Evolutionary conservation across 1,140 invertebrate genomes (phyloP).

Genomic region (Drosophila melanica): DNA sequence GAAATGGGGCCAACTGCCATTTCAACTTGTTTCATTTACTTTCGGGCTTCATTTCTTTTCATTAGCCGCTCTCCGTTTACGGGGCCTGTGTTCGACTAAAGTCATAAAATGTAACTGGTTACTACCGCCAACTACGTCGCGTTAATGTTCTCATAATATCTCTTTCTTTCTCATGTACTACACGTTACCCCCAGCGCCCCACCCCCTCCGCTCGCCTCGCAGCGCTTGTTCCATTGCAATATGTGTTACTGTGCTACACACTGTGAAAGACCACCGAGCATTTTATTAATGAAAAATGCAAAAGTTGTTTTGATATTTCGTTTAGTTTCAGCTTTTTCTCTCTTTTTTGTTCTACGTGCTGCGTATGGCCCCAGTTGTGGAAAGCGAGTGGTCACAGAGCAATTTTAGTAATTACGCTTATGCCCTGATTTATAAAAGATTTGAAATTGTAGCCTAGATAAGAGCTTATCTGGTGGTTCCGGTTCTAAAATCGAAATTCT

Average conservation of each 20-base stretch:
- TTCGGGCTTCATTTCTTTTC: constrained; percentile 73
- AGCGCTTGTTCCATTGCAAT: constrained; percentile 51
- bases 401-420: constrained; percentile 54
- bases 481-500: neutral
- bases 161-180: constrained; percentile 41
- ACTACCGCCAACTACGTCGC: constrained; percentile 51
- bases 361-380: constrained; percentile 54
- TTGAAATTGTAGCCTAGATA: constrained; percentile 26
- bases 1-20: constrained; percentile 36
- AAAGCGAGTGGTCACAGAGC: constrained; percentile 50
- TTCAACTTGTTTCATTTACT: constrained; percentile 57
- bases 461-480: neutral
- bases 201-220: too few relatives aligned
- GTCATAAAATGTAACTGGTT: constrained; percentile 80
- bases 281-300: constrained; percentile 81
- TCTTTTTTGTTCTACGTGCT: constrained; percentile 43
- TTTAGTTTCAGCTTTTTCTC: constrained; percentile 10
- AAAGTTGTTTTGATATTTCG: constrained; percentile 60
- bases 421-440: constrained; percentile 23
- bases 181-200: constrained; percentile 13
- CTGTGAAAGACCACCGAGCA: constrained; percentile 26
- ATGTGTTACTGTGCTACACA: constrained; percentile 73
- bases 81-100: constrained; percentile 45
- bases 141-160: constrained; percentile 74
- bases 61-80: constrained; percentile 68